Evolutionary conservation across 1,140 invertebrate species (phyloP), one percentile per base, ranked within the genome.

Genomic region (Habropoda laboriosa): DNA sequence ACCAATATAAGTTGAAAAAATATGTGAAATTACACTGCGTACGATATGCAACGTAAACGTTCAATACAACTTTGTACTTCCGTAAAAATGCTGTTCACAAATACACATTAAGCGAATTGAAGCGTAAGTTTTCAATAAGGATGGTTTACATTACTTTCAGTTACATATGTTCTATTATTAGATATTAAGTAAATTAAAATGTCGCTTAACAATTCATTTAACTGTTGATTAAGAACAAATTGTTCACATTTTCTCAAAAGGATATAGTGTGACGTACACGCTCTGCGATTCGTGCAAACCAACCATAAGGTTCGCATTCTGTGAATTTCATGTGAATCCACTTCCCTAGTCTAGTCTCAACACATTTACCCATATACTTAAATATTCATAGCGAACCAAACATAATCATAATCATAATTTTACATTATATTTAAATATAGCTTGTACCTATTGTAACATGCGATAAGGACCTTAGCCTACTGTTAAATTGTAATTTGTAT

Each of bases 51-150:
- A 75, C 61, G 72, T 53, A 66, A 66, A 51, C 40, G 64, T 67
- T 61, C 73, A 66, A 64, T 76, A 66, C 3, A 76, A 67, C 55
- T 55, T 30, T n/a, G 21, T 63, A 40, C 6, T 42, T 40, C 40
- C 40, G 42, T 40, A 21, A n/a, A 76, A 67, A 68, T 30, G 49
- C 45, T 51, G 61, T 75, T 76, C 73, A 24, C 73, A 68, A 68
- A 68, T 12, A 57, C 40, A 68, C 6, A 42, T 40, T 72, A 21
- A 21, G 24, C 16, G 21, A 60, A 35, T 38, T 47, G 7, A 32
- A 18, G 10, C 13, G 21, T 2, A 27, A n/a, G 21, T 38, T 38
- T 12, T 32, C n/a, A 18, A 24, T 73, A 60, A 60, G n/a, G 55
- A n/a, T 30, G 3, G 30, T 73, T 73, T n/a, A 73, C 70, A 73